Evolutionary conservation across 2,888 invertebrate species (phyloP).

Genomic region (Conchocele bisecta): DNA sequence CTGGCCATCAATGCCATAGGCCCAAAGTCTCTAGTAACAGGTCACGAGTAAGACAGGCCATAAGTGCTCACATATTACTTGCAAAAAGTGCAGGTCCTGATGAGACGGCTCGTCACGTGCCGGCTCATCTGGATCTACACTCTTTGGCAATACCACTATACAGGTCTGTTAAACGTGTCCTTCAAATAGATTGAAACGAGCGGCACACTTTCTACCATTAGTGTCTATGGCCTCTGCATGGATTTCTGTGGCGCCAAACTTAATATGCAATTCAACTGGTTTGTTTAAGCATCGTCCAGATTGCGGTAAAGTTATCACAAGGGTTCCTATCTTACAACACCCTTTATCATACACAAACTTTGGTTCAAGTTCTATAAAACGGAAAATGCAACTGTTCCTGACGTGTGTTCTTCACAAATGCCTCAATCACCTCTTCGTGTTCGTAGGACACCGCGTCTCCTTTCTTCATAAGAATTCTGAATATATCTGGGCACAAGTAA

Average conservation of each 20-base stretch:
- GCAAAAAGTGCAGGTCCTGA: too few relatives aligned
- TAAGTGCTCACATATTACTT: too few relatives aligned
- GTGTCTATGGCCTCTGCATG: slow-evolving; percentile 33
- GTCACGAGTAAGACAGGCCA: too few relatives aligned
- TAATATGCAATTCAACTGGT: slow-evolving; percentile 10
- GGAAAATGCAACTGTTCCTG: slow-evolving; percentile 38
- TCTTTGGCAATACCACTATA: too few relatives aligned
- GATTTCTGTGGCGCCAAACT: slow-evolving; percentile 26
- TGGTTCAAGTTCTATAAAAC: slow-evolving; percentile 39
- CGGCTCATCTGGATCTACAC: too few relatives aligned
- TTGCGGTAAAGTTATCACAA: slow-evolving; percentile 10
- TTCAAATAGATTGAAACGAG: background rate
- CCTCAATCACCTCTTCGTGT: slow-evolving; percentile 11
- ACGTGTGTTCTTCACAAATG: slow-evolving; percentile 16
- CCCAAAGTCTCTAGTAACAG: too few relatives aligned
- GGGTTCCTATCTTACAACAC: slow-evolving; percentile 28
- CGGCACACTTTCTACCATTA: background rate
- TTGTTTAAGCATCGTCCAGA: background rate
- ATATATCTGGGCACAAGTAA: slow-evolving; percentile 37
- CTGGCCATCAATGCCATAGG: too few relatives aligned
- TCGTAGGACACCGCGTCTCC: slow-evolving; percentile 4
- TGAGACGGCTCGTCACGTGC: too few relatives aligned
- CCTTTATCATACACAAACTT: slow-evolving; percentile 30
- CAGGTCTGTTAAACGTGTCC: background rate
- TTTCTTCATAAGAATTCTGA: slow-evolving; percentile 22